A percentile compares a stretch with the other conserved stretches of the same genome.
Conservation (phyloP, 2,113 vertebrate genomes). For the Hystrix brachyura region DNA sequence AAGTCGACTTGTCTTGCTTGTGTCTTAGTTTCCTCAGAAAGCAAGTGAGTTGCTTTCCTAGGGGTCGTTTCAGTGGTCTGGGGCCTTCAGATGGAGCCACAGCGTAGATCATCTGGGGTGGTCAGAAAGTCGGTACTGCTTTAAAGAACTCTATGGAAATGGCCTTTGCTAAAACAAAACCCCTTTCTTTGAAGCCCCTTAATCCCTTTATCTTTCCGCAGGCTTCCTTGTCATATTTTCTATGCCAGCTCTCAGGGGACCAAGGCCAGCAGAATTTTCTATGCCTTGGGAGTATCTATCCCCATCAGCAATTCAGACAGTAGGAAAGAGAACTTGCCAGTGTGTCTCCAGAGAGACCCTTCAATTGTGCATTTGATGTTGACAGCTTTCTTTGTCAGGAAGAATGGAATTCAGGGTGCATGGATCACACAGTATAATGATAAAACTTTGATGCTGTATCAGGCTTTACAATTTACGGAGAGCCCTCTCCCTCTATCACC, state of each 20-base stretch:
- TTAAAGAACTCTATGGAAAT: constrained; percentile 40
- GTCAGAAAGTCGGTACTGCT: background rate
- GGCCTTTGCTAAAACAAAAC: constrained; percentile 72
- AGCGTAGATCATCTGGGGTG: background rate
- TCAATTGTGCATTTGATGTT: constrained; percentile 65
- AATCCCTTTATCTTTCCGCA: constrained; percentile 64
- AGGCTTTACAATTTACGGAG: constrained; percentile 31
- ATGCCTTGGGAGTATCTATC: constrained; percentile 74
- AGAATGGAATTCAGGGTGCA: constrained; percentile 51
- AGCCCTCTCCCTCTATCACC: background rate
- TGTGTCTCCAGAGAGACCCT: constrained; percentile 60
- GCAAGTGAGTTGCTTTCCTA: background rate
- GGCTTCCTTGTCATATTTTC: constrained; percentile 73
- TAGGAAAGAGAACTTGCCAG: constrained; percentile 54
- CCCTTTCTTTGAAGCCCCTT: constrained; percentile 61
- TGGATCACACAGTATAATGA: constrained; percentile 36
- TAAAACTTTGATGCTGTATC: constrained; percentile 53
- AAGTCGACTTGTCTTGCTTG: background rate
- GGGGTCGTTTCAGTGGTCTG: background rate
- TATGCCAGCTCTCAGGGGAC: constrained; percentile 74
- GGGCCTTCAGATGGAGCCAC: background rate
- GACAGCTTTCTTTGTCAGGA: constrained; percentile 67
- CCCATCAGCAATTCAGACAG: constrained; percentile 72
- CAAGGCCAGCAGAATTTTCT: constrained; percentile 62
- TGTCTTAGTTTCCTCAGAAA: background rate